Evolutionary conservation across 2,113 vertebrate genomes (phyloP), one percentile per base, ranked within the genome.

Genomic region (Brienomyrus brachyistius): DNA sequence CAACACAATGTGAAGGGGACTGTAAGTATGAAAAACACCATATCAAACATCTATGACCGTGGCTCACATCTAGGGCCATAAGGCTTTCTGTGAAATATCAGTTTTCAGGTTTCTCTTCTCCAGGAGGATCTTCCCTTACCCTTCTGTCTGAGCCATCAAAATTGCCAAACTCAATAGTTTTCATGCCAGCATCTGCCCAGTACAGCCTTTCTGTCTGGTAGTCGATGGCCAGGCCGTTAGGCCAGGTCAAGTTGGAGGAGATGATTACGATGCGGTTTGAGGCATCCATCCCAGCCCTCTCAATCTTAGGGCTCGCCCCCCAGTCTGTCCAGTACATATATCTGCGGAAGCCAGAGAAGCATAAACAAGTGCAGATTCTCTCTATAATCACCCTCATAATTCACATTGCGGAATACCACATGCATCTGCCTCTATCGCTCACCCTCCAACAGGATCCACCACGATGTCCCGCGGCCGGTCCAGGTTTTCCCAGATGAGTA

Each of bases 281-380:
- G 4, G 98, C 97, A 31, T 99, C 98, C 98, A 99, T 99, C 88
- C 98, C 98, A 1, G 98, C 98, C 51, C 98, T 95, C 90, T 99
- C 98, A 23, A 99, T 99, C 94, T 99, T 99, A 0, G 98, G 98
- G 92, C 95, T 99, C n/a, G 97, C 97, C 5, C 98, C 98, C 98
- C 98, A 99, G 93, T 99, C 98, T 9, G 98, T 99, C 98, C 98
- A 99, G 91, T 99, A 99, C 98, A 99, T 99, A 94, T 97, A 98
- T 89, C 98, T 99, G 91, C 21, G 0, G 40, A 80, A 80, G 74
- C 74, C 74, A n/a, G 51, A 87, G 27, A 11, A 40, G 50, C 27
- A 50, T n/a, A 89, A 82, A 80, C 21, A 50, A 54, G 31, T 40
- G 48, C 8, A 43, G 13, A 15, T 82, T 54, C 50, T 82, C 45